Conservation (phyloP, 2,888 invertebrate species). For the Abscondita cerata region DNA sequence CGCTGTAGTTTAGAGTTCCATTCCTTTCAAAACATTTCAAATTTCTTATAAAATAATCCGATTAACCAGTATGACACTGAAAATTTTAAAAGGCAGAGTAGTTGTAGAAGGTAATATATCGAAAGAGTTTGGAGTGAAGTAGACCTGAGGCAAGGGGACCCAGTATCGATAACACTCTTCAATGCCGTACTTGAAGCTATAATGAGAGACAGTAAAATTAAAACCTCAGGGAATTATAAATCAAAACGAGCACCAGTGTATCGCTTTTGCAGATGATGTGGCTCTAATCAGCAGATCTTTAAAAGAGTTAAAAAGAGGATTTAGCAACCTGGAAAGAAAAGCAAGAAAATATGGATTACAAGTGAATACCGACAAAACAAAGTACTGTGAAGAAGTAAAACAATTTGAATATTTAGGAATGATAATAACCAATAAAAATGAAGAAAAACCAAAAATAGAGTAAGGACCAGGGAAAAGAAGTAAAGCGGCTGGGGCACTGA, state of each 20-base stretch:
- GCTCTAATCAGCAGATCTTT: slow-evolving; percentile 8
- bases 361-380: slow-evolving; percentile 3
- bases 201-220: slow-evolving; percentile 9
- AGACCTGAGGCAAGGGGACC: no score
- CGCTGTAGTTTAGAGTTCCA: no score
- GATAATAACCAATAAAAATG: slow-evolving; percentile 2
- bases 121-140: no score
- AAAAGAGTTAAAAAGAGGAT: slow-evolving; percentile 9
- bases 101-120: no score
- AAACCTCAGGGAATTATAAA: slow-evolving; percentile 14
- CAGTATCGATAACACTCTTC: no score
- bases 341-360: not conserved
- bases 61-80: slow-evolving; percentile 13
- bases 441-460: slow-evolving; percentile 6
- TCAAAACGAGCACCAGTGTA: slow-evolving; percentile 2
- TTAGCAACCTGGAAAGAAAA: slow-evolving; percentile 7
- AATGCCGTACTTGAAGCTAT: slow-evolving; percentile 13
- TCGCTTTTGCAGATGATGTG: slow-evolving; percentile 9
- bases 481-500: no score
- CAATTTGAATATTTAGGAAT: no score
- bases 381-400: not conserved
- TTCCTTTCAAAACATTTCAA: slow-evolving; percentile 12
- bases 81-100: not conserved
- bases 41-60: slow-evolving; percentile 13
- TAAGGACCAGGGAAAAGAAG: no score